Evolutionary conservation across 2,113 vertebrate genomes (phyloP).

Genomic region (Saccopteryx bilineata): DNA sequence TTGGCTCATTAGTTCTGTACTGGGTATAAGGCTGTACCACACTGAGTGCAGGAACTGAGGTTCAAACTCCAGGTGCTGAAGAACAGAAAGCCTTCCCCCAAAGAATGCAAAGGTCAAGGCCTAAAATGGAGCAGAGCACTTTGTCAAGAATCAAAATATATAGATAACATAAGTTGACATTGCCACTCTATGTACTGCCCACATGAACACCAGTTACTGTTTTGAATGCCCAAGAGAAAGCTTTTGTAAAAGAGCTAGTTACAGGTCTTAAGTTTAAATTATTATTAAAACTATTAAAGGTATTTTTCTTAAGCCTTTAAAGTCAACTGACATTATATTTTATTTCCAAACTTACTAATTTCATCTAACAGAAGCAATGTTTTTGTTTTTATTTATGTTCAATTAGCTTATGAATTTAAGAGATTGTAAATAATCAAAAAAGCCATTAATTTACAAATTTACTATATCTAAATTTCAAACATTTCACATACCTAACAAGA

Average conservation of each 20-base stretch:
- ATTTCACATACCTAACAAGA: background rate
- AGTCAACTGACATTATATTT: background rate
- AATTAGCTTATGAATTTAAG: background rate
- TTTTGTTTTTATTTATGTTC: background rate
- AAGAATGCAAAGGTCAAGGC: background rate
- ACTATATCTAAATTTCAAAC: background rate
- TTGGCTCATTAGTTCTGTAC: background rate
- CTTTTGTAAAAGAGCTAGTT: background rate
- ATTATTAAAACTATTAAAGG: background rate
- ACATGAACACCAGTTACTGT: background rate
- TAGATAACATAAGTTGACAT: background rate
- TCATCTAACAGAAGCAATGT: background rate
- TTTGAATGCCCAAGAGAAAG: background rate
- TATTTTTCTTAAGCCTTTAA: background rate
- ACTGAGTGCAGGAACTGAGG: background rate
- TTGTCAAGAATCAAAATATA: background rate
- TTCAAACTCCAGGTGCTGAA: background rate
- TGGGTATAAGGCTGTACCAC: background rate
- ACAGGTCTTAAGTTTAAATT: constrained; percentile 5
- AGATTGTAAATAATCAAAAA: background rate
- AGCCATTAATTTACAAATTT: background rate
- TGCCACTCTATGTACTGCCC: background rate
- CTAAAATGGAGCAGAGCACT: background rate
- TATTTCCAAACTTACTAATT: constrained; percentile 23
- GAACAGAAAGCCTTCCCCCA: background rate